These are phyloP conservation scores for Sorex fumeus DNA, from an alignment of 2,113 vertebrate species.

Conservation along the genomic window DNA sequence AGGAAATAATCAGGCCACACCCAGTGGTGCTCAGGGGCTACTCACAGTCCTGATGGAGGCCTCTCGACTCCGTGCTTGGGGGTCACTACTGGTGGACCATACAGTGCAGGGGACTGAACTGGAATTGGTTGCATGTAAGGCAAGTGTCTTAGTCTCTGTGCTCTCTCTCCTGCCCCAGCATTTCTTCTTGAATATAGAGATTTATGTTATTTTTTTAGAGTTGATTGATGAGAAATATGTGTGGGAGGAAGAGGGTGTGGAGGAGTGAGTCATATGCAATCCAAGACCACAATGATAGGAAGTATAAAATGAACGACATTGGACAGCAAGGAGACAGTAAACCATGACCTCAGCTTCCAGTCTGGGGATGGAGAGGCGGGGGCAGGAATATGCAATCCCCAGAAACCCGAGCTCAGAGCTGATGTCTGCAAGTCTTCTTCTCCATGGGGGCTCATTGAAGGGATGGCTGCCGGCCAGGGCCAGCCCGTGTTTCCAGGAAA, in stretches of 20 bases:
- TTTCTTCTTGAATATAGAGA: slow-evolving; percentile 29
- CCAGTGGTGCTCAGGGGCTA: too few relatives aligned
- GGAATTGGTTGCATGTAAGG: too few relatives aligned
- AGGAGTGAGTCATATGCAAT: slow-evolving; percentile 29
- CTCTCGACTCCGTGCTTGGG: too few relatives aligned
- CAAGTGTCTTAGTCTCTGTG: not conserved
- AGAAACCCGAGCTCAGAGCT: slow-evolving; percentile 53
- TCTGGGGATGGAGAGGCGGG: not conserved
- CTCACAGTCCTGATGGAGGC: too few relatives aligned
- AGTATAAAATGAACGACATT: not conserved
- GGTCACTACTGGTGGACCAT: too few relatives aligned
- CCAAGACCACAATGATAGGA: slow-evolving; percentile 59
- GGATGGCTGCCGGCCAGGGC: slow-evolving; percentile 40
- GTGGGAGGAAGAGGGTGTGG: slow-evolving; percentile 25
- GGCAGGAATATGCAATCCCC: not conserved
- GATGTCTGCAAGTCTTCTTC: not conserved
- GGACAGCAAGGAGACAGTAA: slow-evolving; percentile 54
- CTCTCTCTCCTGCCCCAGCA: not conserved
- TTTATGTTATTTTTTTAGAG: slow-evolving; percentile 18
- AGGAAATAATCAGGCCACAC: too few relatives aligned
- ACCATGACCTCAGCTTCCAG: slow-evolving; percentile 69
- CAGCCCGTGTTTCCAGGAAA: slow-evolving; percentile 66
- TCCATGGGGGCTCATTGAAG: slow-evolving; percentile 33
- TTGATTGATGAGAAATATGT: slow-evolving; percentile 34
- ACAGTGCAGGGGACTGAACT: too few relatives aligned